These are phyloP conservation scores for Ernsta delagoae DNA, from an alignment of 2,888 invertebrate species.

Conservation along the genomic window DNA sequence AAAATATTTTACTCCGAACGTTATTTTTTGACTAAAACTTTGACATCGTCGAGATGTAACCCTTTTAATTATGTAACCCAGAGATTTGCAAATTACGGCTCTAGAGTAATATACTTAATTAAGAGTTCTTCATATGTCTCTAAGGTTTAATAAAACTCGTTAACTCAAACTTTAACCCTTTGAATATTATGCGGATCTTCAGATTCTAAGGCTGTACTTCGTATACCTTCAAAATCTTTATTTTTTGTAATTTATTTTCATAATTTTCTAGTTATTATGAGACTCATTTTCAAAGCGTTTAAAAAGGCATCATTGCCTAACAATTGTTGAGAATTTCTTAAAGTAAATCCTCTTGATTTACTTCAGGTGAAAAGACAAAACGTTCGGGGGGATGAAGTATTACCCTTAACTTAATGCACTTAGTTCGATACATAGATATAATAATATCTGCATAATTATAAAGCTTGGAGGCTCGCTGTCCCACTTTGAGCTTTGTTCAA, in stretches of 20 bases:
- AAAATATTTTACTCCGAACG: too few relatives aligned
- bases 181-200: not conserved
- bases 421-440: not conserved
- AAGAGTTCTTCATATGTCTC: not conserved
- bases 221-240: too few relatives aligned
- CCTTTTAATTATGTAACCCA: not conserved
- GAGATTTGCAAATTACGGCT: not conserved
- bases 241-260: too few relatives aligned
- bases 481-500: not conserved
- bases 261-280: too few relatives aligned
- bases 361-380: too few relatives aligned
- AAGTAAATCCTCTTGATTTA: too few relatives aligned
- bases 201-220: not conserved
- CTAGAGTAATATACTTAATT: not conserved
- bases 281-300: too few relatives aligned
- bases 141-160: not conserved
- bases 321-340: too few relatives aligned
- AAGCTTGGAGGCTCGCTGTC: not conserved
- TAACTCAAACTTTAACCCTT: not conserved
- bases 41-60: not conserved
- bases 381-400: too few relatives aligned
- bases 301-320: too few relatives aligned
- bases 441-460: conserved; percentile 3
- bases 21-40: too few relatives aligned
- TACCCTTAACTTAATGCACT: conserved; percentile 6